Evolutionary conservation across 92 coral and sea anemone species (phyloP).

Genomic region (Palythoa grandis): DNA sequence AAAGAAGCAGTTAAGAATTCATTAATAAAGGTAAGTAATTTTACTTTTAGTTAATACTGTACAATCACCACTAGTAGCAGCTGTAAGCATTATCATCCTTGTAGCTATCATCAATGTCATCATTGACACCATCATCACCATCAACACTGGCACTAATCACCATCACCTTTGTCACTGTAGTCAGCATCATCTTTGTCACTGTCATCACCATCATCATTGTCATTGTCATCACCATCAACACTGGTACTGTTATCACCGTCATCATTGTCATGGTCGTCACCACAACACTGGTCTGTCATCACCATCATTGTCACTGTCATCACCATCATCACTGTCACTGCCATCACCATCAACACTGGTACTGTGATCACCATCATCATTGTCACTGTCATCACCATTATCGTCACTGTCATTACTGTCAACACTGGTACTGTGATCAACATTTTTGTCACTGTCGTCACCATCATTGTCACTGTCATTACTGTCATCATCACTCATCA

Average conservation of each 20-base stretch:
- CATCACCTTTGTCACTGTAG: no score
- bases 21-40: constrained; percentile 61
- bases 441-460: background rate
- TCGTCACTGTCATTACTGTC: background rate
- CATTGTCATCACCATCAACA: no score
- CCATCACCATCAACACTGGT: background rate
- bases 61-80: no score
- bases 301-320: background rate
- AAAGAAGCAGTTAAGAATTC: constrained; percentile 64
- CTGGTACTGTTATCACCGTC: no score
- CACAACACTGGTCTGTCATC: background rate
- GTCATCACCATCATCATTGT: no score
- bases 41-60: background rate
- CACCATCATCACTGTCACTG: background rate
- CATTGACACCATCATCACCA: no score
- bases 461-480: background rate
- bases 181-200: no score
- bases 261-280: no score
- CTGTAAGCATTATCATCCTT: no score
- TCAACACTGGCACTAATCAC: no score
- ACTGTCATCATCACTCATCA: no score
- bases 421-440: background rate
- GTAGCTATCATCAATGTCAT: no score
- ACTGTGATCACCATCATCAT: background rate
- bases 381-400: background rate